phyloP scores from a whole-genome alignment of 2,888 invertebrate species.

The Drosophila testacea region DNA sequence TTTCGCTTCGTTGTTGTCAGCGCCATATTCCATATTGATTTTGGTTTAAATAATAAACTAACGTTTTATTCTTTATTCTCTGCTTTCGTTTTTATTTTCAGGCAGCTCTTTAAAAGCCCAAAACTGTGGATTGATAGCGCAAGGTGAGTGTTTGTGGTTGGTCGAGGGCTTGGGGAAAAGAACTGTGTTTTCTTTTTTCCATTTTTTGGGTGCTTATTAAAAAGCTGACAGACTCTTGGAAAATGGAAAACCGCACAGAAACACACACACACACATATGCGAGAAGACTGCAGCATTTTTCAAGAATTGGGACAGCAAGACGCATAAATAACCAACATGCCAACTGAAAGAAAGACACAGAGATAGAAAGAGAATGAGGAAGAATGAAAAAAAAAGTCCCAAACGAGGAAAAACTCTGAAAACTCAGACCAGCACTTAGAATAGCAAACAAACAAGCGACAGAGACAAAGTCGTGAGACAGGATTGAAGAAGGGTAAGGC shows the following conservation, averaged over 20 bases:
- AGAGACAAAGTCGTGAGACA: constrained; percentile 47
- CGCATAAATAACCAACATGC: constrained; percentile 80
- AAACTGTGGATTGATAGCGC: constrained; percentile 41
- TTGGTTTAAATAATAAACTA: constrained; percentile 58
- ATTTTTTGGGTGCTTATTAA: constrained; percentile 65
- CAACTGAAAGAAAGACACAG: constrained; percentile 38
- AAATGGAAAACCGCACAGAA: constrained; percentile 53
- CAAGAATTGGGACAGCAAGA: constrained; percentile 78
- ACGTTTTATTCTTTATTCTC: constrained; percentile 22
- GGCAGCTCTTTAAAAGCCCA: constrained; percentile 34
- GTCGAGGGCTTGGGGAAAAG: background rate
- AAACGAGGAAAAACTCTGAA: constrained; percentile 42
- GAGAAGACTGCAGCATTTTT: constrained; percentile 60
- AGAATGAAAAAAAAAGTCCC: constrained; percentile 21
- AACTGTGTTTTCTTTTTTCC: constrained; percentile 5
- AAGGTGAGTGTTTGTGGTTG: constrained; percentile 51
- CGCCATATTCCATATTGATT: constrained; percentile 67
- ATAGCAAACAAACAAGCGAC: constrained; percentile 69
- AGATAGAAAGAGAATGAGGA: constrained; percentile 14
- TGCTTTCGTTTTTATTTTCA: constrained; percentile 32
- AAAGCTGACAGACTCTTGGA: constrained; percentile 50
- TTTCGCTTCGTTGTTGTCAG: constrained; percentile 38
- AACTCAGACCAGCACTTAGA: constrained; percentile 72
- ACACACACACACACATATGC: constrained; percentile 10
- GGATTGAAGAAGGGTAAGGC: constrained; percentile 6